Conservation (phyloP, 1,140 invertebrate genomes). For the Drosophila repletoides region DNA sequence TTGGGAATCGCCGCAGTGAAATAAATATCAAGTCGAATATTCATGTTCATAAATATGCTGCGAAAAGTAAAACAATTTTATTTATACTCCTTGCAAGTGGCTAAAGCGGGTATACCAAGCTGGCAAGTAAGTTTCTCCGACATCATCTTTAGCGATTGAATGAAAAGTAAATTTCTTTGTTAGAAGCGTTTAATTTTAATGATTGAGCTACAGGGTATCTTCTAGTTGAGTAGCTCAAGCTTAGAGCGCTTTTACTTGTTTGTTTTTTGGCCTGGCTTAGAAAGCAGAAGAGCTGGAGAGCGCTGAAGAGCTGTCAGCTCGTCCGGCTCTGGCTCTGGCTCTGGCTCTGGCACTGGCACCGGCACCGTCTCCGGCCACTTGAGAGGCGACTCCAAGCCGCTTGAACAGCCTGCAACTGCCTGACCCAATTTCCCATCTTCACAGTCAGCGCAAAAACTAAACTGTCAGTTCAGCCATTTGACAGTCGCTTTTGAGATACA, state of each 20-base stretch:
- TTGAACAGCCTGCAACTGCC: conserved; percentile 27
- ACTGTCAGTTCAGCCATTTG: conserved; percentile 78
- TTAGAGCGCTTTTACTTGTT: too few species aligned
- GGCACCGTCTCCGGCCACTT: conserved; percentile 31
- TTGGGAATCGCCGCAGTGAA: conserved; percentile 64
- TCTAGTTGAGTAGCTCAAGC: too few species aligned
- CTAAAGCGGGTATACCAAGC: too few species aligned
- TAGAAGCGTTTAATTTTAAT: too few species aligned
- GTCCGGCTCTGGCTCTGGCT: conserved; percentile 2
- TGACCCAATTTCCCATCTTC: conserved; percentile 62
- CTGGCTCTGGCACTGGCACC: neutral
- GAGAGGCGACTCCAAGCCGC: conserved; percentile 27
- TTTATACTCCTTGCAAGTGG: too few species aligned
- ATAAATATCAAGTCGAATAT: conserved; percentile 54
- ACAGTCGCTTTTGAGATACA: conserved; percentile 79
- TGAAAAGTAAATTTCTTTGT: too few species aligned
- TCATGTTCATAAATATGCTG: conserved; percentile 49
- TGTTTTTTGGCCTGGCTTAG: conserved; percentile 42
- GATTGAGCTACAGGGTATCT: too few species aligned
- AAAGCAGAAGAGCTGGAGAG: conserved; percentile 63
- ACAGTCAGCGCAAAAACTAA: conserved; percentile 31
- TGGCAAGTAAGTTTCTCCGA: too few species aligned
- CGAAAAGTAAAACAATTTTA: conserved; percentile 37
- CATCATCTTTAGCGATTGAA: too few species aligned
- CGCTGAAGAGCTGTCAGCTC: conserved; percentile 20